phyloP scores from a whole-genome alignment of 2,797 vertebrate species.

The Brachymystax lenok region DNA sequence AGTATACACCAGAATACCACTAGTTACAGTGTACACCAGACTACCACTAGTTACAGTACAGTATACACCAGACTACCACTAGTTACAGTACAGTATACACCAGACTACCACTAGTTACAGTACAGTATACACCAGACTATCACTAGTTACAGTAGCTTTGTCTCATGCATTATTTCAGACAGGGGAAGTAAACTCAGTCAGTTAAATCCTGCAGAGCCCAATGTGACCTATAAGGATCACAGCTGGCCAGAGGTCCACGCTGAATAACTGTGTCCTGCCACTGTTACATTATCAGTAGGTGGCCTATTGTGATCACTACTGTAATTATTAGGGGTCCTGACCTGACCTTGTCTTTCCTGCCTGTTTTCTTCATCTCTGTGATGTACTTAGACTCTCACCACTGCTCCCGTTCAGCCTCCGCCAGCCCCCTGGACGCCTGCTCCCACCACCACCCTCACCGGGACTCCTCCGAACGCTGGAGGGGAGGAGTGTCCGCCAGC shows the following conservation, averaged over 20 bases:
- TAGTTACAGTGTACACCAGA: too few relatives aligned
- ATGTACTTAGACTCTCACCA: constrained; percentile 76
- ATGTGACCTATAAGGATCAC: neutral
- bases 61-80: too few relatives aligned
- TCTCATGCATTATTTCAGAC: neutral
- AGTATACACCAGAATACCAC: too few relatives aligned
- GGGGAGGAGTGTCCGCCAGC: constrained; percentile 68
- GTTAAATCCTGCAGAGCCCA: neutral
- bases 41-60: too few relatives aligned
- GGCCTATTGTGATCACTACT: neutral
- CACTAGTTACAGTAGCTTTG: too few relatives aligned
- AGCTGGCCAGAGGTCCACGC: neutral
- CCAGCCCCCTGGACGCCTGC: constrained; percentile 85
- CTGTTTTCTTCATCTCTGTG: neutral
- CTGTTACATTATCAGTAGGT: neutral
- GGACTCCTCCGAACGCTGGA: constrained; percentile 83
- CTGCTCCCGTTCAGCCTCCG: constrained; percentile 87
- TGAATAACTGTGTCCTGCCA: neutral
- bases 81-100: too few relatives aligned
- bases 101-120: too few relatives aligned
- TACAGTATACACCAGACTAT: too few relatives aligned
- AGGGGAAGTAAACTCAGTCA: neutral
- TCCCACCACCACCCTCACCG: constrained; percentile 79
- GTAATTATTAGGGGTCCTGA: neutral
- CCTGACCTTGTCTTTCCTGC: neutral